Evolutionary conservation across 2,113 vertebrate species (phyloP), one percentile per base, ranked within the genome.

Genomic region (Catagonus wagneri): DNA sequence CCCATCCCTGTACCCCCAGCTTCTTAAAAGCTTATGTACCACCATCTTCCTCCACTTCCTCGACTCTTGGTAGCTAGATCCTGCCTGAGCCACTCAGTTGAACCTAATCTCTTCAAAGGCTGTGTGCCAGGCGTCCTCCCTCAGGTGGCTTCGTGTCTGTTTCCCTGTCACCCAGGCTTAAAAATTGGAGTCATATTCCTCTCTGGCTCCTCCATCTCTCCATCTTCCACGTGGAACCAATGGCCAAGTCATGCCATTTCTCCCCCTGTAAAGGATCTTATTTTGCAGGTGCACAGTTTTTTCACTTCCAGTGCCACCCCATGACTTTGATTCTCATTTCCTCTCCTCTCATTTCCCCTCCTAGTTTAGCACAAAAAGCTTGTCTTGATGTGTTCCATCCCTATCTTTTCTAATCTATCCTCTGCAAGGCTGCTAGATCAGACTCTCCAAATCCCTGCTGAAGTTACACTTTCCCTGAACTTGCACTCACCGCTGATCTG

Each of bases 191-290:
- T 12, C 17, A 1, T 1, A 0, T 36, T 54, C 78, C 71, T 17
- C 20, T 20, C 61, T 17, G 39, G 29, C 7, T 66, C 23, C 29
- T 63, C 76, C 19, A 19, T 17, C 80, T 69, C 29, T 63, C 76
- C 19, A 19, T 17, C 80, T 69, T 32, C 69, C 50, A 14, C 0
- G 0, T 63, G 17, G 50, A 27, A 0, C 6, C 71, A 9, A 2
- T 17, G 50, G 54, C n/a, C 78, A 17, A 14, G 22, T 29, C 61
- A 11, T 8, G n/a, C 32, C 1, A 3, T 22, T 29, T 89, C 61
- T 32, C 2, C 93, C 80, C 85, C 60, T 80, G 69, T 39, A 23
- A 15, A 2, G 22, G 32, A 7, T 19, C 32, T 39, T 5, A 16
- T 65, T 56, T 50, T 34, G 32, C 4, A 32, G 19, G 13, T 3